phyloP scores from a whole-genome alignment of 1,140 invertebrate genomes.

The Danaus plexippus region DNA sequence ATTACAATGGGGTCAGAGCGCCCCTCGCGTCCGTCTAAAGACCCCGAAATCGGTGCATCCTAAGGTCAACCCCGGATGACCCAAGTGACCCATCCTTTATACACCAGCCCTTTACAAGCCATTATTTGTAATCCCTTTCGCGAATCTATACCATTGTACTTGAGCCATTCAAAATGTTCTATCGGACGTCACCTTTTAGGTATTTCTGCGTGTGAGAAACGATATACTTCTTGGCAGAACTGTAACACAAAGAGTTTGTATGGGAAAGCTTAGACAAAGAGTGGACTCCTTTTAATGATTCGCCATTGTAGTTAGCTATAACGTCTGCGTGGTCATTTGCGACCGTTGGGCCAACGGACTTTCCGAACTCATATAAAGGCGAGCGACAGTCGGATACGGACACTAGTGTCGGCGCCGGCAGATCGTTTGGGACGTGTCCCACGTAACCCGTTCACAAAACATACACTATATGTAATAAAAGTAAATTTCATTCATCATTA shows the following conservation, averaged over 20 bases:
- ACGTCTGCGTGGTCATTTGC: constrained; percentile 48
- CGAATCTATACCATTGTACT: constrained; percentile 65
- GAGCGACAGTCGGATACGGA: constrained; percentile 27
- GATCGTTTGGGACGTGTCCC: no score
- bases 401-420: background rate
- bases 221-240: constrained; percentile 68
- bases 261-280: constrained; percentile 64
- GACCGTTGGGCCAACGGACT: constrained; percentile 65
- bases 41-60: constrained; percentile 58
- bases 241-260: constrained; percentile 55
- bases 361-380: constrained; percentile 55
- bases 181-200: constrained; percentile 48
- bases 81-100: constrained; percentile 55
- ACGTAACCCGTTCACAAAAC: no score
- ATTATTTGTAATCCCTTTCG: constrained; percentile 70
- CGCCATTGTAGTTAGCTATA: constrained; percentile 48
- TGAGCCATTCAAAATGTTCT: constrained; percentile 37
- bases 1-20: constrained; percentile 52
- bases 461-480: no score
- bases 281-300: constrained; percentile 69
- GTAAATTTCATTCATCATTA: no score
- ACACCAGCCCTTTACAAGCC: constrained; percentile 62
- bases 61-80: constrained; percentile 62
- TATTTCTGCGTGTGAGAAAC: constrained; percentile 66
- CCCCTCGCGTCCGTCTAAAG: constrained; percentile 62